Conservation (phyloP, 2,113 vertebrate species). For the Chrysemys picta region DNA sequence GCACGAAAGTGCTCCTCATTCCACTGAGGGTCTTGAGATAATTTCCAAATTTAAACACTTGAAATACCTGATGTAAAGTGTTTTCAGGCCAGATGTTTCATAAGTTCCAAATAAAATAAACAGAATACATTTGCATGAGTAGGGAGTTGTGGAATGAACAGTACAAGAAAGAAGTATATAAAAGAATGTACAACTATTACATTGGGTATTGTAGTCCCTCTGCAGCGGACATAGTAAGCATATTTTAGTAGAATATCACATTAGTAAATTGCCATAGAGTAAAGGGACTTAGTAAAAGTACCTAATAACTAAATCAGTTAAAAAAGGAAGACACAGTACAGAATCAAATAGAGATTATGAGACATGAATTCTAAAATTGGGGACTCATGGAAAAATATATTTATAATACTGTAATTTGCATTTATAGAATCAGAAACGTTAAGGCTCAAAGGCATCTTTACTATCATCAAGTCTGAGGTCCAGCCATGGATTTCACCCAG, state of each 20-base stretch:
- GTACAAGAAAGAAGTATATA: not conserved
- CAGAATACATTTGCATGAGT: not conserved
- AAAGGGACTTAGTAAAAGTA: not conserved
- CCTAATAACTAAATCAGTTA: not conserved
- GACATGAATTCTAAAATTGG: not conserved
- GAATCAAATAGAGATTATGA: not conserved
- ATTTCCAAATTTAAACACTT: not conserved
- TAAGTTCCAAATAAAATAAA: not conserved
- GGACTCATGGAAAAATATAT: not conserved
- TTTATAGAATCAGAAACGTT: not conserved
- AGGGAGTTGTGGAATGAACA: not conserved
- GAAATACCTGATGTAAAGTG: not conserved
- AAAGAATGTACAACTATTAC: not conserved
- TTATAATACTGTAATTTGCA: not conserved
- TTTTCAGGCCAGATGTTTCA: slow-evolving; percentile 8
- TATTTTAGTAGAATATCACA: not conserved
- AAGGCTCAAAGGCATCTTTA: not conserved
- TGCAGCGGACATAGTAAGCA: not conserved
- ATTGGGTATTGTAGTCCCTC: not conserved
- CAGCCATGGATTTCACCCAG: not conserved
- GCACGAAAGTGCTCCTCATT: not conserved
- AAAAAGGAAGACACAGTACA: not conserved
- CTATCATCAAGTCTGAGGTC: not conserved
- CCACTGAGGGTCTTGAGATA: not conserved
- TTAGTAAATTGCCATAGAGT: slow-evolving; percentile 6